phyloP scores from a whole-genome alignment of 2,888 invertebrate genomes.

The Hirtodrosophila trivittata region DNA sequence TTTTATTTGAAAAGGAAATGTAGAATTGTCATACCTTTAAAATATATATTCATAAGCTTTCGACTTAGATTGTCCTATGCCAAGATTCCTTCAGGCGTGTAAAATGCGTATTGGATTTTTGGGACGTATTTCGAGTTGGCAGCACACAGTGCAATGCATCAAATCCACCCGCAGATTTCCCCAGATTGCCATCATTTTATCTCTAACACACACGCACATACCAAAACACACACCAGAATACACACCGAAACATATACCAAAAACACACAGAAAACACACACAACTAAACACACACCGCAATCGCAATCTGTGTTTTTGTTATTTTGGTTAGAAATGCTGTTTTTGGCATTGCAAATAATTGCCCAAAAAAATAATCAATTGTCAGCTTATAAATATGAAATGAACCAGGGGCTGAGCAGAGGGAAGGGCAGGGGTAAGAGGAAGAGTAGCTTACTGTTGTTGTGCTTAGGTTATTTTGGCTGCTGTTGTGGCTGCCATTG shows the following conservation, averaged over 20 bases:
- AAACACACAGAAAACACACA: no score
- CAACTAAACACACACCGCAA: background rate
- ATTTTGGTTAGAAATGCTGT: slow-evolving; percentile 30
- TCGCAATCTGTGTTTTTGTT: slow-evolving; percentile 22
- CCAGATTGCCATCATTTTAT: slow-evolving; percentile 13
- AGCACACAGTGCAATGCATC: slow-evolving; percentile 3
- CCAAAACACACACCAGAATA: background rate
- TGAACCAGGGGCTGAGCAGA: slow-evolving; percentile 21
- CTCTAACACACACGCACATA: slow-evolving; percentile 4
- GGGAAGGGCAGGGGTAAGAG: slow-evolving; percentile 1
- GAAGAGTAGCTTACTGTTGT: slow-evolving; percentile 3
- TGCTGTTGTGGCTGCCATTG: slow-evolving; percentile 15
- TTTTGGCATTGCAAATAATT: slow-evolving; percentile 57
- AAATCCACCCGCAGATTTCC: slow-evolving; percentile 10
- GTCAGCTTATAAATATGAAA: slow-evolving; percentile 62
- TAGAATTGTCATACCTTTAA: no score
- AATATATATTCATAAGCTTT: no score
- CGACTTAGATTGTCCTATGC: no score
- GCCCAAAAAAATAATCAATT: slow-evolving; percentile 54
- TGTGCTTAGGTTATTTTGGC: slow-evolving; percentile 9
- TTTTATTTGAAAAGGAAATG: no score
- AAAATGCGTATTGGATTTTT: no score
- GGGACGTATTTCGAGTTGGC: no score
- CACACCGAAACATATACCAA: slow-evolving; percentile 2
- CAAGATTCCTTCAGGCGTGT: no score